A percentile compares a stretch with the other conserved stretches of the same genome.
phyloP scores from a whole-genome alignment of 2,888 invertebrate species.

The Elegia similella region DNA sequence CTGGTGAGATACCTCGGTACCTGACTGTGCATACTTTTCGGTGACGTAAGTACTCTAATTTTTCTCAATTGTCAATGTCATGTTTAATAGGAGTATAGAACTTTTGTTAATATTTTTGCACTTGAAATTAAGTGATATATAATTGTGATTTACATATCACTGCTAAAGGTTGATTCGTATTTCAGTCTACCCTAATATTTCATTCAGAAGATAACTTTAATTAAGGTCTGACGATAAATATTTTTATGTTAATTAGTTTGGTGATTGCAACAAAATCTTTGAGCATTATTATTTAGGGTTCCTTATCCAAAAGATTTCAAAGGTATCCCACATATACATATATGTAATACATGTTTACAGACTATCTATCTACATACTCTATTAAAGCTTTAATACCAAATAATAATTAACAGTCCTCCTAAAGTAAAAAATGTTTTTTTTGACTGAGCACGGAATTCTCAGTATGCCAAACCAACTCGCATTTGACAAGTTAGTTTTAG shows the following conservation, averaged over 20 bases:
- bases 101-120: neutral
- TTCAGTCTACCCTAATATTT: conserved; percentile 3
- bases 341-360: too few relatives aligned
- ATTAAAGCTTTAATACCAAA: too few relatives aligned
- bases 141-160: conserved; percentile 7
- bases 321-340: too few relatives aligned
- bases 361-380: too few relatives aligned
- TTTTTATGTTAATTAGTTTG: conserved; percentile 13
- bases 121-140: neutral
- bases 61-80: neutral
- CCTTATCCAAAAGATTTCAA: too few relatives aligned
- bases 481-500: too few relatives aligned
- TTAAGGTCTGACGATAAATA: conserved; percentile 6
- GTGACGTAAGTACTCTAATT: neutral
- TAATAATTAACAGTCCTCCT: too few relatives aligned
- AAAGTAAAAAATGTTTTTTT: too few relatives aligned
- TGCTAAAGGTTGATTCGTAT: neutral
- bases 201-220: conserved; percentile 13
- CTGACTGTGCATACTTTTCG: too few relatives aligned
- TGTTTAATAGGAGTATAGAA: neutral
- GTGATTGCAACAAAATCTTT: neutral
- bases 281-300: neutral
- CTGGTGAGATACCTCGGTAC: too few relatives aligned
- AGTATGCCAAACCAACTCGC: too few relatives aligned
- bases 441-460: too few relatives aligned